A percentile compares a stretch with the other conserved stretches of the same genome.
These are phyloP conservation scores for Aplysia californica DNA, from an alignment of 1,140 invertebrate genomes.

Conservation along the genomic window DNA sequence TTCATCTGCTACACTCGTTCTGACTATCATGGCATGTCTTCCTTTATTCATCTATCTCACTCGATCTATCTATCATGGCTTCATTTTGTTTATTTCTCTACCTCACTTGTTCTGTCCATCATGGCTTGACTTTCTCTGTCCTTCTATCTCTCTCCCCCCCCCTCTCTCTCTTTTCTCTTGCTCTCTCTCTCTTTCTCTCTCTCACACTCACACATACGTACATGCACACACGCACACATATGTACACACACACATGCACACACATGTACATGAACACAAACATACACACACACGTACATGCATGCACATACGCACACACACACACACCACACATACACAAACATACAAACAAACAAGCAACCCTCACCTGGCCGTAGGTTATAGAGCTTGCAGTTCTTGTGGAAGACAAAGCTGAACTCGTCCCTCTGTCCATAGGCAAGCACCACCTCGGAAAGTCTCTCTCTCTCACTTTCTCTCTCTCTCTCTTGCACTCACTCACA, in stretches of 20 bases:
- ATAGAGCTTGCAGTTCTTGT: slow-evolving; percentile 69
- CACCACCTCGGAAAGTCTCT: slow-evolving; percentile 85
- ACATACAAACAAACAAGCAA: background rate
- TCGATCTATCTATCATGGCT: background rate
- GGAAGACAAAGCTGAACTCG: slow-evolving; percentile 95
- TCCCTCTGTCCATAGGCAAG: slow-evolving; percentile 95
- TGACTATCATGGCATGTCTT: background rate
- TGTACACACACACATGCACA: slow-evolving; percentile 15
- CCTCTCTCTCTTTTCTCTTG: background rate
- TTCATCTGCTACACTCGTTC: background rate
- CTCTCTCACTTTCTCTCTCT: too few relatives aligned
- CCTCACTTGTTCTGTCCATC: background rate
- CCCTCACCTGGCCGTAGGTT: background rate
- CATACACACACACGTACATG: slow-evolving; percentile 10
- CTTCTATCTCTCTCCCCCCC: background rate
- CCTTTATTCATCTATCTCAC: background rate
- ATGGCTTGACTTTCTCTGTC: background rate
- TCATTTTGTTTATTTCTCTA: background rate
- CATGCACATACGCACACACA: slow-evolving; percentile 13
- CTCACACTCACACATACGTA: background rate
- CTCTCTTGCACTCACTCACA: too few relatives aligned
- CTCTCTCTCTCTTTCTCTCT: slow-evolving; percentile 2
- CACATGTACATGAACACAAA: background rate
- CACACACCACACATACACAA: background rate
- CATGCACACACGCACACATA: slow-evolving; percentile 9